Evolutionary conservation across 1,140 invertebrate species (phyloP).

Genomic region (Drosophila truncata): DNA sequence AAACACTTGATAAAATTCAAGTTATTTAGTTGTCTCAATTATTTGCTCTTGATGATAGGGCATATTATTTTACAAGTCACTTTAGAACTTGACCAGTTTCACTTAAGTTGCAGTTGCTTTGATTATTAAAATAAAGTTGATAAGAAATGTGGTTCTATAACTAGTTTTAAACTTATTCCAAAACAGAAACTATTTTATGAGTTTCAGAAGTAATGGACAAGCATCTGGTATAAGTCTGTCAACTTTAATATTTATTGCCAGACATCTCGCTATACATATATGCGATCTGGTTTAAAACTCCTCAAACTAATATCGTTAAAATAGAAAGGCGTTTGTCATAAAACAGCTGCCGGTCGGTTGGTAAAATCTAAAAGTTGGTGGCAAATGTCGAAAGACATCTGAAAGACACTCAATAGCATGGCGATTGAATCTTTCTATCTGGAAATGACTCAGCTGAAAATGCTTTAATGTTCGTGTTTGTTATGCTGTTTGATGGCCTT

Average conservation of each 20-base stretch:
- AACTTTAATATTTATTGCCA: neutral
- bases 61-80: neutral
- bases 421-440: slow-evolving; percentile 24
- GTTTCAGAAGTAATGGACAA: neutral
- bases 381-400: slow-evolving; percentile 14
- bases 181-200: neutral
- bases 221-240: neutral
- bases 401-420: slow-evolving; percentile 19
- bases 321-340: slow-evolving; percentile 2
- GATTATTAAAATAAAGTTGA: slow-evolving; percentile 5
- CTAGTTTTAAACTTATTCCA: neutral
- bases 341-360: neutral
- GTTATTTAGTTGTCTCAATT: slow-evolving; percentile 6
- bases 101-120: neutral
- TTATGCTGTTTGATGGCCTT: slow-evolving; percentile 46
- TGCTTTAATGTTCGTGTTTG: slow-evolving; percentile 37
- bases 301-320: neutral
- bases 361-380: slow-evolving; percentile 2
- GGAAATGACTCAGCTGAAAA: slow-evolving; percentile 32
- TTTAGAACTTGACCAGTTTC: neutral
- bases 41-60: slow-evolving; percentile 5
- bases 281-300: neutral
- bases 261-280: neutral
- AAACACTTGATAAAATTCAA: slow-evolving; percentile 4
- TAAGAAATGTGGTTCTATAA: slow-evolving; percentile 6